Conservation (phyloP, 2,888 invertebrate genomes). For the Rapana venosa region DNA sequence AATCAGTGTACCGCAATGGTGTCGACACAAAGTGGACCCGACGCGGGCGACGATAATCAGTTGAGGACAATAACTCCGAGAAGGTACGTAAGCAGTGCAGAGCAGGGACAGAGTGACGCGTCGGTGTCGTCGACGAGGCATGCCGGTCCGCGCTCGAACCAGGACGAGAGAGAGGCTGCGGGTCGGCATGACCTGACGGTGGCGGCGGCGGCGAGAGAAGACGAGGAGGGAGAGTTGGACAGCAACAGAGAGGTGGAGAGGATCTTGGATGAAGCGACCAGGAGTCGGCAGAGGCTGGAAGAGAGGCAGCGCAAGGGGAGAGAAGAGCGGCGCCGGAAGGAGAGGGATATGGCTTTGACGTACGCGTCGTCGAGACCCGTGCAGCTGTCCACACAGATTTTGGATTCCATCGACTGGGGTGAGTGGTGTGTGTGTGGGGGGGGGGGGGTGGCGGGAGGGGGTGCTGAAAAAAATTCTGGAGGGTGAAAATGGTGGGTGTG, state of each 20-base stretch:
- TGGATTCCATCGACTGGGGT: conserved; percentile 67
- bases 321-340: conserved; percentile 52
- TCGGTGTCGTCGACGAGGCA: conserved; percentile 47
- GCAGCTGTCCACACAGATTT: conserved; percentile 54
- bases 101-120: not conserved
- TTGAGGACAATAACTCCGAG: too few species aligned
- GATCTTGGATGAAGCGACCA: not conserved
- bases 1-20: too few species aligned
- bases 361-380: conserved; percentile 60
- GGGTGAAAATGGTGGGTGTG: too few species aligned
- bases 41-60: too few species aligned
- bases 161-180: too few species aligned
- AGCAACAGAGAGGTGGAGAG: conserved; percentile 26
- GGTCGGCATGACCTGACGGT: too few species aligned
- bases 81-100: not conserved
- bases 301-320: not conserved
- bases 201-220: conserved; percentile 32
- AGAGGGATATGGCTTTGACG: conserved; percentile 56
- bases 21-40: too few species aligned
- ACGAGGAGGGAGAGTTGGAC: conserved; percentile 48
- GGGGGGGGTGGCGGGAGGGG: too few species aligned
- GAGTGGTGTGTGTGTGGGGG: conserved; percentile 24
- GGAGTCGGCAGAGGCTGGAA: not conserved
- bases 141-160: too few species aligned
- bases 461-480: too few species aligned